These are phyloP conservation scores for Xyrichtys novacula DNA, from an alignment of 2,797 vertebrate genomes.

Conservation along the genomic window DNA sequence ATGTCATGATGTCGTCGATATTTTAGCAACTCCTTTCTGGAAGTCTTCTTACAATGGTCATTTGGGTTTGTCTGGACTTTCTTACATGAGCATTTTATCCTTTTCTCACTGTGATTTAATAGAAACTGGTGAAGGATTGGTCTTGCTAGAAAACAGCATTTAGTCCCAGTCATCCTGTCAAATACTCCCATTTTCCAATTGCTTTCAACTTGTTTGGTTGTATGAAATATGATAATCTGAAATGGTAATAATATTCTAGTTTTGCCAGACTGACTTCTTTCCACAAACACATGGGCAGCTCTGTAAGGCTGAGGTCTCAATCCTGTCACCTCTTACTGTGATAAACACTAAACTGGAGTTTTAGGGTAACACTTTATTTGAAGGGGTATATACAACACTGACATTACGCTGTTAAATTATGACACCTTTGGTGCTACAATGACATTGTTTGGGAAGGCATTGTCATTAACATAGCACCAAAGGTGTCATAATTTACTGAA, in stretches of 20 bases:
- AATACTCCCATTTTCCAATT: slow-evolving; percentile 3
- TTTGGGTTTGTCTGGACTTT: too few species aligned
- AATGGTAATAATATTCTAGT: slow-evolving; percentile 4
- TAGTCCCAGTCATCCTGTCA: slow-evolving; percentile 2
- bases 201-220: too few species aligned
- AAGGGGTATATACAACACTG: too few species aligned
- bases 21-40: slow-evolving; percentile 8
- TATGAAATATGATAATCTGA: slow-evolving; percentile 6
- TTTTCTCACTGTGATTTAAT: slow-evolving; percentile 47
- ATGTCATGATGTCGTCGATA: slow-evolving; percentile 25
- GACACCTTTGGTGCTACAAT: too few species aligned
- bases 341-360: too few species aligned
- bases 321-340: too few species aligned
- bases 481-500: too few species aligned
- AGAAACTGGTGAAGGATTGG: slow-evolving; percentile 10
- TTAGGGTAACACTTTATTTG: too few species aligned
- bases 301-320: slow-evolving; percentile 70
- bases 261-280: neutral
- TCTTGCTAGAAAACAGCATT: neutral
- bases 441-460: too few species aligned
- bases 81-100: too few species aligned
- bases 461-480: too few species aligned
- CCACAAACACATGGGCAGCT: slow-evolving; percentile 27
- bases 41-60: slow-evolving; percentile 26
- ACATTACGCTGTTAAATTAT: too few species aligned